A percentile compares a stretch with the other conserved stretches of the same genome.
phyloP scores from a whole-genome alignment of 2,888 invertebrate species.

The Netelia inedita region DNA sequence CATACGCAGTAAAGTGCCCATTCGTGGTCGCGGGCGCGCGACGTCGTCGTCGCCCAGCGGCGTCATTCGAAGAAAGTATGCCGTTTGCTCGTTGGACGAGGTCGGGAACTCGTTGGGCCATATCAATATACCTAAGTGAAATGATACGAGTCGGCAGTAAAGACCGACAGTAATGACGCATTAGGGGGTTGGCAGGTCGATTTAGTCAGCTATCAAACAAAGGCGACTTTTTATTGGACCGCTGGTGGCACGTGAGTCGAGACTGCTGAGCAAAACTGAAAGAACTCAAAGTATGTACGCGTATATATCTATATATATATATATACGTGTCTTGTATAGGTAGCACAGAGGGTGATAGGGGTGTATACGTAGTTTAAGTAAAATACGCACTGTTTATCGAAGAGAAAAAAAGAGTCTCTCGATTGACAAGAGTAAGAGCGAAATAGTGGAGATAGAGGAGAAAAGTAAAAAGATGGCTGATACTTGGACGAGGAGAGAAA shows the following conservation, averaged over 20 bases:
- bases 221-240: constrained; percentile 85
- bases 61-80: constrained; percentile 80
- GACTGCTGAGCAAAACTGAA: constrained; percentile 55
- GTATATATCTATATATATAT: constrained; percentile 4
- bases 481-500: constrained; percentile 1
- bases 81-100: constrained; percentile 82
- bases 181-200: constrained; percentile 85
- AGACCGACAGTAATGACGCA: constrained; percentile 85
- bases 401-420: constrained; percentile 20
- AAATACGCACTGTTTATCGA: constrained; percentile 15
- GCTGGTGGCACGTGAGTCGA: constrained; percentile 79
- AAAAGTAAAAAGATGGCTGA: constrained; percentile 18
- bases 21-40: constrained; percentile 54
- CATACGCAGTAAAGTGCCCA: constrained; percentile 47
- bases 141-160: constrained; percentile 85
- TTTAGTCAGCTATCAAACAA: constrained; percentile 85
- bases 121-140: constrained; percentile 86
- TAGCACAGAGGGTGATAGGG: constrained; percentile 26
- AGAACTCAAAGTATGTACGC: constrained; percentile 32
- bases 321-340: constrained; percentile 5
- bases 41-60: constrained; percentile 67
- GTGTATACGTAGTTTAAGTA: constrained; percentile 10
- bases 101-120: constrained; percentile 85
- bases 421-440: background rate
- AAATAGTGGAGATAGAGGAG: constrained; percentile 18